These are phyloP conservation scores for Spea multiplicata DNA, from an alignment of 2,113 vertebrate species.

Conservation along the genomic window DNA sequence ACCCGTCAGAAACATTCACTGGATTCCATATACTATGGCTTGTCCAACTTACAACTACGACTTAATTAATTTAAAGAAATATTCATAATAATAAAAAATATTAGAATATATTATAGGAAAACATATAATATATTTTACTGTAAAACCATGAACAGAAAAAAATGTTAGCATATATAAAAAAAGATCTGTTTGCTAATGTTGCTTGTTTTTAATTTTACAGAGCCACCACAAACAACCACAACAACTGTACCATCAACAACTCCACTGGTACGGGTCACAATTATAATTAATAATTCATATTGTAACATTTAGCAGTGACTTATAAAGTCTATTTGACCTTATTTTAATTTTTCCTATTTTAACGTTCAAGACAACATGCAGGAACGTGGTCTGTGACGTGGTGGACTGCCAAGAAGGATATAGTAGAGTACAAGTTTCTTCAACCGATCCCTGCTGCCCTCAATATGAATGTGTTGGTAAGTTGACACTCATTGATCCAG, in stretches of 20 bases:
- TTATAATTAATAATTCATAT: no score
- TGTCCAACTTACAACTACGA: no score
- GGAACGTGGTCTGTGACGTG: background rate
- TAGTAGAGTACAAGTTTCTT: background rate
- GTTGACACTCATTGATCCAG: background rate
- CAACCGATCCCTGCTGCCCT: conserved; percentile 19
- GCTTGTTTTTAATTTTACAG: background rate
- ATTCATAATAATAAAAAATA: no score
- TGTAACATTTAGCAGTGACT: no score
- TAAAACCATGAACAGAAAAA: background rate
- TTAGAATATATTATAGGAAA: no score
- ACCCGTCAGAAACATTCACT: no score
- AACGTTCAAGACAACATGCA: background rate
- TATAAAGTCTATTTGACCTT: no score
- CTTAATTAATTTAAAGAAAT: no score
- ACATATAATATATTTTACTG: no score
- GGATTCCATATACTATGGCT: no score
- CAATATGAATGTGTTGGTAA: background rate
- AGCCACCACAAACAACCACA: background rate
- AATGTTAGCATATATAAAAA: background rate
- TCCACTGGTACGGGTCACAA: background rate
- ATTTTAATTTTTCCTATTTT: no score
- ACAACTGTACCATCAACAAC: background rate
- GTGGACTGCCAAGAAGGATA: background rate
- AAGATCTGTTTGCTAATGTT: background rate